Conservation (phyloP, 1,140 invertebrate species). For the Dinoponera quadriceps region DNA sequence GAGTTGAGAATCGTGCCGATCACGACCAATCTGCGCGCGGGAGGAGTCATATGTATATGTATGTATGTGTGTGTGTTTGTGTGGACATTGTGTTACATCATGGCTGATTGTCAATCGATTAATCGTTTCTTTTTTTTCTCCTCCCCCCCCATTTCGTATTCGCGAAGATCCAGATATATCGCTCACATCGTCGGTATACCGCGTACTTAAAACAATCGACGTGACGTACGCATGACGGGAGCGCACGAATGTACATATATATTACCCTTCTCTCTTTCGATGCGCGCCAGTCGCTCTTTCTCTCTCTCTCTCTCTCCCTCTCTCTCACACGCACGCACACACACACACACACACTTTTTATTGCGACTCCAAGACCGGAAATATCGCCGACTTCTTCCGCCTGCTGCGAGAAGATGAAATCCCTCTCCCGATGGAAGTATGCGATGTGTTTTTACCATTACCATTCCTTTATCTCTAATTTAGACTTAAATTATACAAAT, state of each 20-base stretch:
- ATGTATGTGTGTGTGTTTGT: too few species aligned
- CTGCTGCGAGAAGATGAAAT: slow-evolving; percentile 27
- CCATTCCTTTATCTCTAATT: slow-evolving; percentile 46
- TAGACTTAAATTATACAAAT: slow-evolving; percentile 70
- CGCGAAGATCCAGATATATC: slow-evolving; percentile 31
- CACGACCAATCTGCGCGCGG: slow-evolving; percentile 36
- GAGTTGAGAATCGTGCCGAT: slow-evolving; percentile 60
- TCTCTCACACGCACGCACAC: too few species aligned
- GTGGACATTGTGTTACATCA: too few species aligned
- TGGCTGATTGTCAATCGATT: slow-evolving; percentile 70
- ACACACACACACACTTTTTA: too few species aligned
- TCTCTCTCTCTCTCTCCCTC: too few species aligned
- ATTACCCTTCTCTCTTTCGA: slow-evolving; percentile 11
- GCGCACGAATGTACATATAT: background rate
- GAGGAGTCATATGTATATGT: slow-evolving; percentile 24
- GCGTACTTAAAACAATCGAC: background rate
- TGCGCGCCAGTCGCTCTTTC: too few species aligned
- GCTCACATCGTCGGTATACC: background rate
- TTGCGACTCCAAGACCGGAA: background rate
- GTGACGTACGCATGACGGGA: too few species aligned
- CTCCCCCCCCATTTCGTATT: too few species aligned
- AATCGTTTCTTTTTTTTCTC: too few species aligned
- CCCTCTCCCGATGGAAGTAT: slow-evolving; percentile 64
- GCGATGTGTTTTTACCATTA: slow-evolving; percentile 52
- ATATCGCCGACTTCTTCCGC: slow-evolving; percentile 43